Conservation (phyloP, 2,113 vertebrate species). For the Bufo gargarizans region DNA sequence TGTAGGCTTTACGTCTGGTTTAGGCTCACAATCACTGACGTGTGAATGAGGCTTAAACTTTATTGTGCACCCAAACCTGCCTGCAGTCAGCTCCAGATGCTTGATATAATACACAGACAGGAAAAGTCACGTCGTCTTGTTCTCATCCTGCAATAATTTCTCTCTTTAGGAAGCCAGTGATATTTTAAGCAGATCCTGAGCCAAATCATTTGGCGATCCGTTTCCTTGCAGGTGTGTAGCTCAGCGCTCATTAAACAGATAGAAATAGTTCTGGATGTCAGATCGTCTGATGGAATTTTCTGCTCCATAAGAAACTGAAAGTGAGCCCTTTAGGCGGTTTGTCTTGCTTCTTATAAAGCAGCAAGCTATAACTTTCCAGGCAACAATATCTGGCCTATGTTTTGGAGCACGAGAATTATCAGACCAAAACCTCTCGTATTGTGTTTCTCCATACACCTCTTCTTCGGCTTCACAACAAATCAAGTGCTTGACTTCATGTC, state of each 20-base stretch:
- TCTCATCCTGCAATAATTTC: slow-evolving; percentile 11
- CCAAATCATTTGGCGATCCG: slow-evolving; percentile 25
- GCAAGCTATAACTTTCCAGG: background rate
- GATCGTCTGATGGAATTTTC: slow-evolving; percentile 19
- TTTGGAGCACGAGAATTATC: slow-evolving; percentile 22
- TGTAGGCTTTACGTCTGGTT: no score
- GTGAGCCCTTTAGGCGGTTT: background rate
- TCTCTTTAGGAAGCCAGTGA: slow-evolving; percentile 9
- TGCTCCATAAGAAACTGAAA: background rate
- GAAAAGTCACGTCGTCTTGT: background rate
- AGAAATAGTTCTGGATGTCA: slow-evolving; percentile 28
- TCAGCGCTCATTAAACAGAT: slow-evolving; percentile 12
- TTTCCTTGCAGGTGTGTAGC: slow-evolving; percentile 34
- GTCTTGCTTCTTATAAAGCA: background rate
- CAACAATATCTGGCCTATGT: background rate
- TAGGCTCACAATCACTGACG: no score
- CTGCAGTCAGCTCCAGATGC: background rate
- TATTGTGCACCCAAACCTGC: no score
- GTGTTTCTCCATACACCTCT: slow-evolving; percentile 40
- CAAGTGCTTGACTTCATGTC: slow-evolving; percentile 50
- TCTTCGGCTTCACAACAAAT: slow-evolving; percentile 37
- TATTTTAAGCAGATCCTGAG: slow-evolving; percentile 31
- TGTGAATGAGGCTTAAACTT: no score
- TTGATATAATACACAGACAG: slow-evolving; percentile 4
- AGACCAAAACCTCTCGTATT: slow-evolving; percentile 30